Conservation (phyloP, 2,888 invertebrate genomes). For the Seira sanloemensis region DNA sequence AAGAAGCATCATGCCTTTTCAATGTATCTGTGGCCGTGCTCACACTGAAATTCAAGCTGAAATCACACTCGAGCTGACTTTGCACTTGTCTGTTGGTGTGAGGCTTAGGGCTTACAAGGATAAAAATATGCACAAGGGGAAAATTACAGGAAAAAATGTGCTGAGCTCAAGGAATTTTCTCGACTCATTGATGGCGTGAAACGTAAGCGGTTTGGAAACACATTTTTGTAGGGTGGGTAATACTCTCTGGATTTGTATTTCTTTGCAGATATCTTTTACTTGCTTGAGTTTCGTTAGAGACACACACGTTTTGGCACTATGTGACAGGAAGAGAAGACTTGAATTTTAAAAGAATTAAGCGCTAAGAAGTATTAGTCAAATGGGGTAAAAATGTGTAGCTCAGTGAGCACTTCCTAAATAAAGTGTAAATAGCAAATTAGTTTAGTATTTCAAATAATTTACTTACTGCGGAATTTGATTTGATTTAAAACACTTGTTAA, state of each 20-base stretch:
- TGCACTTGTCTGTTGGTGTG: not conserved
- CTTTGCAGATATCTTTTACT: not conserved
- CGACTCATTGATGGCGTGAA: not conserved
- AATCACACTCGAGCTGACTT: not conserved
- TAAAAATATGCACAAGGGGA: too few relatives aligned
- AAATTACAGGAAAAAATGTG: not conserved
- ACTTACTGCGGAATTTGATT: conserved; percentile 89
- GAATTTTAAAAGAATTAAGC: not conserved
- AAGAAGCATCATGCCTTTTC: too few relatives aligned
- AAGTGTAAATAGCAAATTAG: too few relatives aligned
- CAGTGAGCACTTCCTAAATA: not conserved
- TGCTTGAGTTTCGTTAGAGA: too few relatives aligned
- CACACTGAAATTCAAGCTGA: too few relatives aligned
- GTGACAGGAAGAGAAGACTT: not conserved
- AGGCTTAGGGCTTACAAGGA: too few relatives aligned
- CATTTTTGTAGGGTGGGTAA: not conserved
- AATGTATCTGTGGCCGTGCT: too few relatives aligned
- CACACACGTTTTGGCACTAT: too few relatives aligned
- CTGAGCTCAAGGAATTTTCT: not conserved
- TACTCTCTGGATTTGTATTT: not conserved
- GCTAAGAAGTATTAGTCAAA: not conserved
- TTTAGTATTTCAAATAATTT: too few relatives aligned
- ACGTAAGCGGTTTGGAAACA: not conserved
- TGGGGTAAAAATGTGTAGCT: not conserved
- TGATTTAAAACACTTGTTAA: conserved; percentile 92